Evolutionary conservation across 2,888 invertebrate species (phyloP).

Genomic region (Diachrysia chrysitis): DNA sequence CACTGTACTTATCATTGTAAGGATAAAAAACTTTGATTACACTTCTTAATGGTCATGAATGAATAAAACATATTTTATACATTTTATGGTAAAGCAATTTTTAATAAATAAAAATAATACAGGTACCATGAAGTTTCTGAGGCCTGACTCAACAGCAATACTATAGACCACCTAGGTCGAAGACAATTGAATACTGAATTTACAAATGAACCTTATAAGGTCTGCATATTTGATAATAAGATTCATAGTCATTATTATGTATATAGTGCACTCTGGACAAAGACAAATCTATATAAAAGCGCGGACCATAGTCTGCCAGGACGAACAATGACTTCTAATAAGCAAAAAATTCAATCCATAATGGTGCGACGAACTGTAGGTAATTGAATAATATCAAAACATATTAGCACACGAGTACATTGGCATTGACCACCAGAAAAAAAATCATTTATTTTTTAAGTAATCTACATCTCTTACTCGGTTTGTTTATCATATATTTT

Average conservation of each 20-base stretch:
- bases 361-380: neutral
- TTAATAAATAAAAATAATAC: neutral
- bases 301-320: neutral
- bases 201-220: neutral
- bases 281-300: neutral
- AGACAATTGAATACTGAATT: constrained; percentile 1
- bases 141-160: neutral
- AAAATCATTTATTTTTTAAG: neutral
- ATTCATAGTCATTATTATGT: neutral
- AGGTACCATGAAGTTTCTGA: neutral
- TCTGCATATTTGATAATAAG: neutral
- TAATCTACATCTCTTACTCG: too few relatives aligned
- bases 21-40: too few relatives aligned
- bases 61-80: too few relatives aligned
- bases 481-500: too few relatives aligned
- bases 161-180: neutral
- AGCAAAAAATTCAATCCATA: neutral
- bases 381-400: neutral
- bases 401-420: neutral
- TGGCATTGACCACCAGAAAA: neutral
- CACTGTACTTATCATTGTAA: too few relatives aligned
- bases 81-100: neutral
- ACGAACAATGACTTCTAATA: constrained; percentile 2
- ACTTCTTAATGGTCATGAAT: too few relatives aligned
- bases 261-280: neutral